These are phyloP conservation scores for Corynorhinus townsendii DNA, from an alignment of 2,113 vertebrate genomes.

Conservation along the genomic window DNA sequence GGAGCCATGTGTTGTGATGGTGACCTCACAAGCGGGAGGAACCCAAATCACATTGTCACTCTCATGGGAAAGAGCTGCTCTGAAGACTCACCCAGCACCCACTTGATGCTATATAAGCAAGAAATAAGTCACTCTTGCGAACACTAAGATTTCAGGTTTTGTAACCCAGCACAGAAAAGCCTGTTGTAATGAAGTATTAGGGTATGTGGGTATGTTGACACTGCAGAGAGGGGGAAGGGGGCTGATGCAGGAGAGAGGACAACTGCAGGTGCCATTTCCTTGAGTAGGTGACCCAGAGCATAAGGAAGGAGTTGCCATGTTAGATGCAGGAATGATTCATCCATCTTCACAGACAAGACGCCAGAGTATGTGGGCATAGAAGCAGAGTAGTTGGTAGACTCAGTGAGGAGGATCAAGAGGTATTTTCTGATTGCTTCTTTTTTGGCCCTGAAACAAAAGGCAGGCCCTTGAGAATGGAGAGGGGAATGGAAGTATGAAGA, in stretches of 20 bases:
- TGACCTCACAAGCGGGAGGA: neutral
- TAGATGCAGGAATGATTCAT: neutral
- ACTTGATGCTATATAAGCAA: neutral
- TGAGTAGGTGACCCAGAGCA: neutral
- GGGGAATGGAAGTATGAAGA: neutral
- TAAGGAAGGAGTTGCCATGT: neutral
- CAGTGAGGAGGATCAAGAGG: neutral
- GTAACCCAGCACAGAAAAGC: neutral
- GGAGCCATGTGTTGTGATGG: neutral
- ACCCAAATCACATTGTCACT: neutral
- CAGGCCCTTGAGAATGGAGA: neutral
- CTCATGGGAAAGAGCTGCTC: neutral
- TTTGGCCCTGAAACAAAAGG: neutral
- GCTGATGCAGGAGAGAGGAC: neutral
- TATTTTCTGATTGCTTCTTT: neutral
- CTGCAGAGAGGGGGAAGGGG: neutral
- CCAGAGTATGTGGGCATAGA: neutral
- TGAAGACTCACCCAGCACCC: neutral
- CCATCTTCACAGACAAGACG: neutral
- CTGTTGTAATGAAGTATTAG: neutral
- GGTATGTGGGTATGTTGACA: neutral
- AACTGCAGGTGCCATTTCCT: neutral
- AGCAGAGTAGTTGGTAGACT: neutral
- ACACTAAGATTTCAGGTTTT: neutral
- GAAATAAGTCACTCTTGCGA: neutral